Conservation (phyloP, 2,113 vertebrate genomes). For the Spizaetus ornatus region DNA sequence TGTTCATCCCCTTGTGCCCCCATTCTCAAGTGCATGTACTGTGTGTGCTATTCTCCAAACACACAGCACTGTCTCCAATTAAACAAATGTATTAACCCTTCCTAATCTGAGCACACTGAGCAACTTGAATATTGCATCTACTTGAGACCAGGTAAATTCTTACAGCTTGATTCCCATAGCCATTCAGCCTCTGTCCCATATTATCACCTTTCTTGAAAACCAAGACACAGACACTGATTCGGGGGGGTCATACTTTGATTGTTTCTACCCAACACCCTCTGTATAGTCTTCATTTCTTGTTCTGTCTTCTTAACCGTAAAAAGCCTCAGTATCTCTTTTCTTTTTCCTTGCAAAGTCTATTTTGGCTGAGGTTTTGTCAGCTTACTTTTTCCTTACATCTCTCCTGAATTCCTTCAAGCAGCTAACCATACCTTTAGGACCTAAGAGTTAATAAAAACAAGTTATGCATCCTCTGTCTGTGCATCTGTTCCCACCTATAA, state of each 20-base stretch:
- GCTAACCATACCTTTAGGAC: not conserved
- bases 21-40: not conserved
- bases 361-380: not conserved
- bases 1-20: not conserved
- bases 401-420: not conserved
- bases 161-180: accelerated
- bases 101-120: not conserved
- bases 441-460: not conserved
- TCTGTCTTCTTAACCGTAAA: not conserved
- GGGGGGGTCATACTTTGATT: not conserved
- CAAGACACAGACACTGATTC: not conserved
- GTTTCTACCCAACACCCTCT: not conserved
- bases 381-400: not conserved
- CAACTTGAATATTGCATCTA: not conserved
- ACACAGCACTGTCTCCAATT: not conserved
- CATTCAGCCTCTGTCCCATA: not conserved
- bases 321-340: not conserved
- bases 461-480: not conserved
- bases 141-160: not conserved
- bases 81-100: not conserved
- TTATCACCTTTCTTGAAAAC: not conserved
- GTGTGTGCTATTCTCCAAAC: not conserved
- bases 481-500: not conserved
- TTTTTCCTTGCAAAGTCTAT: not conserved
- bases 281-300: not conserved